These are phyloP conservation scores for Zoanthus solanderi DNA, from an alignment of 92 coral and sea anemone species.

Conservation along the genomic window DNA sequence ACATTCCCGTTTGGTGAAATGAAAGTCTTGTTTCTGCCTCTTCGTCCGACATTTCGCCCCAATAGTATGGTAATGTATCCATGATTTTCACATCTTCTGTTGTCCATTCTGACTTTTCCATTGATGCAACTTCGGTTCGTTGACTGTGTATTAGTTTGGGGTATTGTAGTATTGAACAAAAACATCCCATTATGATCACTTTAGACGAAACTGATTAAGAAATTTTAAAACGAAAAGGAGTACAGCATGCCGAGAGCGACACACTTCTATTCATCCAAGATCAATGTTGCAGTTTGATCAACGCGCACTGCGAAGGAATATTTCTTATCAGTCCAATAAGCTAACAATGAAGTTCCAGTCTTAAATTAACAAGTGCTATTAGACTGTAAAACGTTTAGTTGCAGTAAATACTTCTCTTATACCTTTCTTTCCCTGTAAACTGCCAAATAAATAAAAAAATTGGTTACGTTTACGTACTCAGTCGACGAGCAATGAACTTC, in stretches of 20 bases:
- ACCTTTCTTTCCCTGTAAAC: background rate
- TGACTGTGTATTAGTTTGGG: background rate
- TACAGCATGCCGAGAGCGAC: background rate
- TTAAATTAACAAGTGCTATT: background rate
- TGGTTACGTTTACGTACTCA: background rate
- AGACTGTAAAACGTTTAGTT: background rate
- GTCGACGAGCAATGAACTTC: background rate
- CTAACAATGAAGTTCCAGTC: background rate
- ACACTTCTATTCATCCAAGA: background rate
- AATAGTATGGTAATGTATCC: background rate
- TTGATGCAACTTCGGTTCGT: background rate
- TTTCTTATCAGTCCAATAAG: too few species aligned
- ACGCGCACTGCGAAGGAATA: too few species aligned
- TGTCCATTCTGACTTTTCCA: background rate
- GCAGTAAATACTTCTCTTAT: background rate
- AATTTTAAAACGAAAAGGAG: too few species aligned
- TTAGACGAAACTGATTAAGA: background rate
- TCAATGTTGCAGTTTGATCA: background rate
- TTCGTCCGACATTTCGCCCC: constrained; percentile 33
- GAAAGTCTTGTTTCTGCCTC: background rate
- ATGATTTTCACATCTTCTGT: background rate
- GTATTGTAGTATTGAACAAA: background rate
- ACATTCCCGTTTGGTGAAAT: constrained; percentile 1
- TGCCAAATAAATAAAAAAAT: background rate
- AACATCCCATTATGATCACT: background rate